Conservation (phyloP, 2,888 invertebrate species). For the Chrysomela aeneicollis region DNA sequence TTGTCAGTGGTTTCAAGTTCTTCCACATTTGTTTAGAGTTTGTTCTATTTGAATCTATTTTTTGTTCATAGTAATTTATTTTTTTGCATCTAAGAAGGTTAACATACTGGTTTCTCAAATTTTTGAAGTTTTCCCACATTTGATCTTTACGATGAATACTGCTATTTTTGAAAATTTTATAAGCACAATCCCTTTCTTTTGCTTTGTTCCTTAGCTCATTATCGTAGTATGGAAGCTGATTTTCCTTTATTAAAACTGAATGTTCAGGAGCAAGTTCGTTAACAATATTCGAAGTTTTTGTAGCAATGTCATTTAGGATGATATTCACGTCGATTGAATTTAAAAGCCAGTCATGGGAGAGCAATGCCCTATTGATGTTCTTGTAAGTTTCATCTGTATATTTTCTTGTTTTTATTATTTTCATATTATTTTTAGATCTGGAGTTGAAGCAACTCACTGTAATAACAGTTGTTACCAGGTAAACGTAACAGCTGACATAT, state of each 20-base stretch:
- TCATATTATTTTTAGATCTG: not conserved
- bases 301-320: not conserved
- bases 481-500: no score
- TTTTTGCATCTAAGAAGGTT: not conserved
- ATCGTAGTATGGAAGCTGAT: constrained; percentile 14
- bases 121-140: constrained; percentile 8
- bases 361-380: not conserved
- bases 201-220: constrained; percentile 7
- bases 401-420: constrained; percentile 10
- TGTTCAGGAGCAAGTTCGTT: constrained; percentile 4
- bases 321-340: not conserved
- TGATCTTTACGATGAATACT: not conserved
- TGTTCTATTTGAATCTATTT: not conserved
- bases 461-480: no score
- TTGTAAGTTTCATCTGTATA: not conserved
- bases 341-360: not conserved
- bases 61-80: not conserved
- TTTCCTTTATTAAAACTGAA: constrained; percentile 5
- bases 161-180: constrained; percentile 5
- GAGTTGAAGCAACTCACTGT: not conserved
- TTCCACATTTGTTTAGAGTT: constrained; percentile 6
- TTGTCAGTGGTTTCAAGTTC: not conserved
- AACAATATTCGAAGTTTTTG: not conserved
- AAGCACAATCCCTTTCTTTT: constrained; percentile 5
- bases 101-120: constrained; percentile 6